A percentile compares a stretch with the other conserved stretches of the same genome.
These are phyloP conservation scores for Diabrotica virgifera DNA, from an alignment of 1,140 invertebrate species.

Conservation along the genomic window DNA sequence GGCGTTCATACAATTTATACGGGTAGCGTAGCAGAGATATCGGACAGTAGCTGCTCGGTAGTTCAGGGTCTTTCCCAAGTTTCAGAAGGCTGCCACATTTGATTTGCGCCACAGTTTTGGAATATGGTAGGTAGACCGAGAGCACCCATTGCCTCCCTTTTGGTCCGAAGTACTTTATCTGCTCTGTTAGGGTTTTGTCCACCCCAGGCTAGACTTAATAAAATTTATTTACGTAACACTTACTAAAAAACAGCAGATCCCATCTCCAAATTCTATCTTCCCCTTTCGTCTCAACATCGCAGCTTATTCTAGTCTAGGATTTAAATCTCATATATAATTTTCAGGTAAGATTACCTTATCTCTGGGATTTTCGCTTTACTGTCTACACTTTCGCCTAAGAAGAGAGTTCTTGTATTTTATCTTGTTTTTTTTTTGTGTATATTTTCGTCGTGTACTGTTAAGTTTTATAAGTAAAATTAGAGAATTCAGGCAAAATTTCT, in stretches of 20 bases:
- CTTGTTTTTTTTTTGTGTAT: not conserved
- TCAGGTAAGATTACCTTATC: conserved; percentile 14
- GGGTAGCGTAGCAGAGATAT: no score
- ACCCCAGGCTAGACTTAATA: no score
- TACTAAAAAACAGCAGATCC: not conserved
- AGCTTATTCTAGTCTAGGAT: conserved; percentile 18
- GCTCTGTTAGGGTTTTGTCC: no score
- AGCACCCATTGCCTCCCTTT: no score
- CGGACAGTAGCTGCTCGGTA: no score
- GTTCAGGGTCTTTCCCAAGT: no score
- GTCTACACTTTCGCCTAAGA: conserved; percentile 16
- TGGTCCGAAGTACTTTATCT: no score
- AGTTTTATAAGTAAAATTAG: not conserved
- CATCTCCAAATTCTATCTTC: not conserved
- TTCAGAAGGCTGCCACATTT: no score
- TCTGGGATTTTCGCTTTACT: conserved; percentile 8
- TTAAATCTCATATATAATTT: conserved; percentile 19
- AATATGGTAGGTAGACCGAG: no score
- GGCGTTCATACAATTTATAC: no score
- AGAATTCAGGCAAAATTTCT: not conserved
- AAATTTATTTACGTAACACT: no score
- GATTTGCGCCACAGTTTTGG: no score
- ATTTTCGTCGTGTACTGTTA: not conserved
- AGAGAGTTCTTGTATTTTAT: not conserved
- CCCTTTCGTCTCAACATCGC: not conserved